These are phyloP conservation scores for Daphoenositta chrysoptera DNA, from an alignment of 2,113 vertebrate genomes.

Conservation along the genomic window DNA sequence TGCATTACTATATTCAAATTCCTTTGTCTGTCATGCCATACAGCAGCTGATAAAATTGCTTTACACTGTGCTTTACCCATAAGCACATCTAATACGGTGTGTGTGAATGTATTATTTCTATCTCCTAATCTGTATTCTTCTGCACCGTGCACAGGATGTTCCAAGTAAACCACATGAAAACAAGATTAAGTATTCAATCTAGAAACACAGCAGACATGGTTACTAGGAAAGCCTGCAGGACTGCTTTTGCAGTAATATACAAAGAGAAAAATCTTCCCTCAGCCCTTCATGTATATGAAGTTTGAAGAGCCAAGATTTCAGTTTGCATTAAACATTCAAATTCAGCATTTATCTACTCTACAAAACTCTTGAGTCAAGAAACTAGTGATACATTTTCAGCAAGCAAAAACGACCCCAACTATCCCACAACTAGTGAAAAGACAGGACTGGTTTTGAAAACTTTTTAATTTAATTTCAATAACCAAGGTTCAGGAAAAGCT, in stretches of 20 bases:
- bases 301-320: neutral
- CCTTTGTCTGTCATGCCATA: neutral
- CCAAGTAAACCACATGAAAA: constrained; percentile 43
- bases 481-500: neutral
- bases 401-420: neutral
- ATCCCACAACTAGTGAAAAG: neutral
- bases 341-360: neutral
- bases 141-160: constrained; percentile 19
- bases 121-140: constrained; percentile 38
- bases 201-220: neutral
- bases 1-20: neutral
- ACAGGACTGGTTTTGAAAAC: neutral
- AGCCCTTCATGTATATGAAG: neutral
- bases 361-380: neutral
- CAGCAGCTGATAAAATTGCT: neutral
- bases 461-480: neutral
- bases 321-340: neutral
- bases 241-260: neutral
- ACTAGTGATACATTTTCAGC: neutral
- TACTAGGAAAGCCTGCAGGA: neutral
- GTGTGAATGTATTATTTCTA: neutral
- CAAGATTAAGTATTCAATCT: constrained; percentile 32
- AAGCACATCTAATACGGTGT: neutral
- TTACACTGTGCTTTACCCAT: neutral
- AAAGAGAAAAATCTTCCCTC: neutral